Evolutionary conservation across 2,888 invertebrate species (phyloP), one percentile per base, ranked within the genome.

Genomic region (Stegophylla sp.): DNA sequence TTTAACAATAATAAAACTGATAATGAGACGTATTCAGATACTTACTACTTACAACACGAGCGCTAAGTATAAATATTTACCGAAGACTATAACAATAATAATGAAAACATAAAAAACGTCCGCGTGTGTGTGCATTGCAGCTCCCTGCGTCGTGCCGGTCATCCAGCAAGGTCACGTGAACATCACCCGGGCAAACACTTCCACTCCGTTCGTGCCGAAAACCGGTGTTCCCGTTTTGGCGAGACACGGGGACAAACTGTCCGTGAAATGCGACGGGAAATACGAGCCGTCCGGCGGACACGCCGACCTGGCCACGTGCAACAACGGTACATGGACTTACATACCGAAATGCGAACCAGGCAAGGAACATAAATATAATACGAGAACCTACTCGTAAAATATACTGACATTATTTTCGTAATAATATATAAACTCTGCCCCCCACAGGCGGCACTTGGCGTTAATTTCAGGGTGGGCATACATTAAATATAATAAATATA

Each of bases 241-340:
- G 0, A 90, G 90, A 73, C 94, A 94, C 85, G 93, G 93, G 9
- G 91, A 91, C 82, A 88, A 88, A 20, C 87, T 94, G 71, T 88
- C 90, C 9, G 95, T 97, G 0, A 91, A 92, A 77, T 98, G 97
- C 85, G 92, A 94, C 83, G 90, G 86, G 23, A 86, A 91, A 81
- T 96, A 94, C 85, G 96, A 97, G 86, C 82, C 83, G 2, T 91
- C 93, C 0, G 89, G 90, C 0, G 92, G 91, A 67, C 91, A 92
- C 83, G 89, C 91, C 0, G 91, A 92, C 5, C 90, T 91, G 0
- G 93, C 95, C 0, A 91, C 92, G 0, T 99, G 98, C 86, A 92
- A 94, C 86, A 97, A 98, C 85, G 98, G 98, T 0, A 95, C 96
- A 0, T 99, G 98, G 98, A 93, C 95, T 0, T 92, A 94, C 83